Percentiles rank a stretch among this genome's conserved stretches.
phyloP scores from a whole-genome alignment of 2,888 invertebrate genomes.

The Rhorus exstirpatorius region DNA sequence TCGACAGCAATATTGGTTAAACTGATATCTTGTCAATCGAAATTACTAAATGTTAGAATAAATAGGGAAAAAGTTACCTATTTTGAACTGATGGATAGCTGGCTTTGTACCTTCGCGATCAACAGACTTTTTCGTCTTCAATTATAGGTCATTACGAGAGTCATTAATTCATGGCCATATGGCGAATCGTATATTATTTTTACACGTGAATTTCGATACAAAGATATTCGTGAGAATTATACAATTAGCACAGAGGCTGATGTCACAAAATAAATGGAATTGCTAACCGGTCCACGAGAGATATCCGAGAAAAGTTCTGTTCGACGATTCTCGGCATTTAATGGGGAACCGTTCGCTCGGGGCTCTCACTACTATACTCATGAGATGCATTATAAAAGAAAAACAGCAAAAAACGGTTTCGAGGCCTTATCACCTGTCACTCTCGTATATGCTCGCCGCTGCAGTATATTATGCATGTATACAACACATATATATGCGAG shows the following conservation, averaged over 20 bases:
- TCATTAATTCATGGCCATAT: background rate
- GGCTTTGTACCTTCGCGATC: background rate
- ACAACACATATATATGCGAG: background rate
- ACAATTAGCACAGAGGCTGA: background rate
- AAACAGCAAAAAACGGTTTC: slow-evolving; percentile 39
- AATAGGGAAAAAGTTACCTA: too few species aligned
- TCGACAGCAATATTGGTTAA: too few species aligned
- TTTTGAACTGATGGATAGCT: too few species aligned
- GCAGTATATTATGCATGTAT: slow-evolving; percentile 5
- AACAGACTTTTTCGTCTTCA: too few species aligned
- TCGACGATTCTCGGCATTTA: slow-evolving; percentile 59
- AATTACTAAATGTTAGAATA: too few species aligned
- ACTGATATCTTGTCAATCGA: too few species aligned
- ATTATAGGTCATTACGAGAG: background rate
- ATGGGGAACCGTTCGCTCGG: slow-evolving; percentile 49
- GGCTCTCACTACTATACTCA: slow-evolving; percentile 28
- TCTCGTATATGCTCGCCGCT: slow-evolving; percentile 40
- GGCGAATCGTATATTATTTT: too few species aligned
- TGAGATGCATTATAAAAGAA: slow-evolving; percentile 39
- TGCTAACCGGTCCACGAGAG: slow-evolving; percentile 51
- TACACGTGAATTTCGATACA: too few species aligned
- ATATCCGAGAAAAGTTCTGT: slow-evolving; percentile 40
- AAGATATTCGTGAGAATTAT: slow-evolving; percentile 31
- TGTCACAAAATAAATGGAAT: slow-evolving; percentile 52
- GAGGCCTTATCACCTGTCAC: slow-evolving; percentile 72